Conservation (phyloP, 2,113 vertebrate species). For the Microcebus murinus region DNA sequence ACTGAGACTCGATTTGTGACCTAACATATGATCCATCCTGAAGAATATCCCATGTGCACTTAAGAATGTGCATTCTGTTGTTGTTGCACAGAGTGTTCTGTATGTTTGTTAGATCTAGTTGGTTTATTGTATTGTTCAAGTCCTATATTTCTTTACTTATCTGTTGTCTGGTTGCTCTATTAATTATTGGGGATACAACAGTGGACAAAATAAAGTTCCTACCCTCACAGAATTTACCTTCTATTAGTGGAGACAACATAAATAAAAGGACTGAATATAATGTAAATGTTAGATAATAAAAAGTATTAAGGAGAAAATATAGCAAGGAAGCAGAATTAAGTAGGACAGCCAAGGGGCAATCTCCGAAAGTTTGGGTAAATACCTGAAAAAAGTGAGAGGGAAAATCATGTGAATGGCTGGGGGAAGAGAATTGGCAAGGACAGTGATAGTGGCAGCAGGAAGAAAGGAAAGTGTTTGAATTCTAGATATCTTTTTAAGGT, state of each 20-base stretch:
- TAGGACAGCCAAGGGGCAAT: background rate
- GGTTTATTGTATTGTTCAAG: too few relatives aligned
- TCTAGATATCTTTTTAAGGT: background rate
- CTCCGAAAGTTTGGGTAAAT: background rate
- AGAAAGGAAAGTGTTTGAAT: background rate
- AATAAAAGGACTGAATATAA: background rate
- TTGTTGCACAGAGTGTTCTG: too few relatives aligned
- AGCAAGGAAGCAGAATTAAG: background rate
- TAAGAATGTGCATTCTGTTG: too few relatives aligned
- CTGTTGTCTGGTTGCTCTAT: too few relatives aligned
- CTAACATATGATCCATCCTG: too few relatives aligned
- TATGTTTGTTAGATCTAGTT: too few relatives aligned
- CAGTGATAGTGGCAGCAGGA: background rate
- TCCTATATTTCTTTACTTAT: too few relatives aligned
- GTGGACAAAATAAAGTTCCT: background rate
- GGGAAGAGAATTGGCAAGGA: background rate
- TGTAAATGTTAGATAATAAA: background rate
- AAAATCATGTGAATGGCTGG: background rate
- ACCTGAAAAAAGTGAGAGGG: background rate
- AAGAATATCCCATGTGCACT: too few relatives aligned
- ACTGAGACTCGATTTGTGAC: too few relatives aligned
- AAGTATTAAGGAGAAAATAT: background rate
- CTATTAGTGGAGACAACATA: background rate
- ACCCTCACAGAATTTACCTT: background rate
- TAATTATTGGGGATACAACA: background rate